These are phyloP conservation scores for Ammodytes marinus DNA, from an alignment of 2,113 vertebrate species.

Conservation along the genomic window DNA sequence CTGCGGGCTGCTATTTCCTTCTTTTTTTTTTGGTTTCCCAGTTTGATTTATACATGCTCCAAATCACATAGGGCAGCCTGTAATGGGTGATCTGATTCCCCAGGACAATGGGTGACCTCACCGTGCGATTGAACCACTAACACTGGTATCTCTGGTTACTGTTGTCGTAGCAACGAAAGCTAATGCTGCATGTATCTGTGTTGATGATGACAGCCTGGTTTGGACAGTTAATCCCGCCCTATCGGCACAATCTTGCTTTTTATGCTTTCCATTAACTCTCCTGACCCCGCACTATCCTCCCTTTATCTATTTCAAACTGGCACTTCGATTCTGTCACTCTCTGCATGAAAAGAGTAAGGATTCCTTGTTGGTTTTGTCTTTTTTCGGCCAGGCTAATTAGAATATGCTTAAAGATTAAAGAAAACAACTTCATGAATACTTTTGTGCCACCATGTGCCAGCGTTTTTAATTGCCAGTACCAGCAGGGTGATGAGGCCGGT, in stretches of 20 bases:
- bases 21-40: neutral
- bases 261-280: slow-evolving; percentile 38
- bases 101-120: slow-evolving; percentile 71
- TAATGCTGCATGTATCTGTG: slow-evolving; percentile 62
- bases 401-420: slow-evolving; percentile 50
- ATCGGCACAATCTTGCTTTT: slow-evolving; percentile 31
- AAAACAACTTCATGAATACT: slow-evolving; percentile 40
- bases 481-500: slow-evolving; percentile 27
- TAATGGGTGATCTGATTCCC: slow-evolving; percentile 64
- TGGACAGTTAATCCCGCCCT: slow-evolving; percentile 65
- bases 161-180: slow-evolving; percentile 67
- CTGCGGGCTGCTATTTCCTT: neutral
- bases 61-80: slow-evolving; percentile 19
- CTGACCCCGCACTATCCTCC: neutral
- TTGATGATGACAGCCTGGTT: slow-evolving; percentile 62
- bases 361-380: neutral
- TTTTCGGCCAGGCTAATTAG: neutral
- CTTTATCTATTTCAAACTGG: neutral
- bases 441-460: slow-evolving; percentile 25
- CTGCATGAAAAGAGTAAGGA: neutral
- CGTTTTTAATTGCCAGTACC: slow-evolving; percentile 29
- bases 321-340: neutral
- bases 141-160: slow-evolving; percentile 74
- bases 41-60: slow-evolving; percentile 25
- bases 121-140: slow-evolving; percentile 65